Percentiles rank a stretch among this genome's conserved stretches.
Evolutionary conservation across 2,113 vertebrate genomes (phyloP).

Genomic region (Stegostoma tigrinum): DNA sequence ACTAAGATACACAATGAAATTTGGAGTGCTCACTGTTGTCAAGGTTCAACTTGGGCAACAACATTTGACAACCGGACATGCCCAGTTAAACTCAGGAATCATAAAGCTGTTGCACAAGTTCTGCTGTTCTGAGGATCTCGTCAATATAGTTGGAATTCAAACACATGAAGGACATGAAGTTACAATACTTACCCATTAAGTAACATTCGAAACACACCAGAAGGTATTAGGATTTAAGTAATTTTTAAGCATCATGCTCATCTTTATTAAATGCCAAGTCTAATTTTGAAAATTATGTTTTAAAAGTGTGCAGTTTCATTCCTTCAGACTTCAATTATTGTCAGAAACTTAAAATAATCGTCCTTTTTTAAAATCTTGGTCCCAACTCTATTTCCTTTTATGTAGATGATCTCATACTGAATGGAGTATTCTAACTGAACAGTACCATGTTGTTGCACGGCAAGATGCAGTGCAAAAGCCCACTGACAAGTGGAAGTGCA

Average conservation of each 20-base stretch:
- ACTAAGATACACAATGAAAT: neutral
- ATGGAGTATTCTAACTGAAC: neutral
- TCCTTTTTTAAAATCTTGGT: neutral
- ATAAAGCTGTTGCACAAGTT: neutral
- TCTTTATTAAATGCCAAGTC: too few species aligned
- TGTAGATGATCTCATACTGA: too few species aligned
- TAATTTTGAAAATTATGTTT: too few species aligned
- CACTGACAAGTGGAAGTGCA: neutral
- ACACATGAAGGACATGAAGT: neutral
- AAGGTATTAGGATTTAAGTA: too few species aligned
- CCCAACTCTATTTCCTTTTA: too few species aligned
- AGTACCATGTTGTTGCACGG: too few species aligned
- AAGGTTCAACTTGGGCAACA: neutral
- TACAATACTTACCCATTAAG: neutral
- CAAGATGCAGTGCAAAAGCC: neutral
- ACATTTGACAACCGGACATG: too few species aligned
- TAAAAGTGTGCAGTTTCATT: neutral
- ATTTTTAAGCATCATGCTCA: too few species aligned
- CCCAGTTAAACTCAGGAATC: neutral
- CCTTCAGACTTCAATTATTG: neutral
- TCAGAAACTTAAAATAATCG: neutral
- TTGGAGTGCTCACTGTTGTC: neutral
- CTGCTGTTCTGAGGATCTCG: neutral
- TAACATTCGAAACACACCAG: too few species aligned
- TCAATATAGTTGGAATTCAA: neutral